A percentile compares a stretch with the other conserved stretches of the same genome.
Evolutionary conservation across 2,113 vertebrate species (phyloP).

Genomic region (Pygoscelis antarcticus): DNA sequence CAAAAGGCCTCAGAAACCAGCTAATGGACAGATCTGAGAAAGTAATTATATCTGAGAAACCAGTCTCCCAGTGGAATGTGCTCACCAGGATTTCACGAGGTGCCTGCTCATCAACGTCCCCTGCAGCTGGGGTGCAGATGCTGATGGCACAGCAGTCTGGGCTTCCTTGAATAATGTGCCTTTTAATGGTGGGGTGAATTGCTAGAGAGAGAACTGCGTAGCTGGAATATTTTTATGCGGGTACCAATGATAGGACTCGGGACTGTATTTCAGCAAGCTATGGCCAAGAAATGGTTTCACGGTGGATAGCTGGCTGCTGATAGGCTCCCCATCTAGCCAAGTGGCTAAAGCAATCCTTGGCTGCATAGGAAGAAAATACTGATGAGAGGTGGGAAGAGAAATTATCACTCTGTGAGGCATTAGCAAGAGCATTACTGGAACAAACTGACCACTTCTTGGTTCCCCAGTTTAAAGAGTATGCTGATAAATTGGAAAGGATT

Average conservation of each 20-base stretch:
- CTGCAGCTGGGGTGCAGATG: accelerated
- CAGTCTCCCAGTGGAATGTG: neutral
- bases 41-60: neutral
- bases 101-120: neutral
- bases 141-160: neutral
- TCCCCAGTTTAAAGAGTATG: neutral
- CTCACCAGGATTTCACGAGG: neutral
- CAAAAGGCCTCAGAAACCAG: neutral
- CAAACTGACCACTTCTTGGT: conserved; percentile 15
- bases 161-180: accelerated
- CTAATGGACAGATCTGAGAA: neutral
- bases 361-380: neutral
- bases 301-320: neutral
- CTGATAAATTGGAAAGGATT: conserved; percentile 41
- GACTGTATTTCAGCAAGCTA: neutral
- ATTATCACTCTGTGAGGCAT: neutral
- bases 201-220: neutral
- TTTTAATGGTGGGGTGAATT: accelerated
- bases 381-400: neutral
- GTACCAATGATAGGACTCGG: neutral
- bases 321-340: neutral
- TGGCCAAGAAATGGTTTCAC: neutral
- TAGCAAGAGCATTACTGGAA: conserved; percentile 37
- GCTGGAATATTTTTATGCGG: neutral
- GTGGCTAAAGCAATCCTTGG: neutral